Evolutionary conservation across 2,797 vertebrate species (phyloP), one percentile per base, ranked within the genome.

Genomic region (Takifugu ocellatus): DNA sequence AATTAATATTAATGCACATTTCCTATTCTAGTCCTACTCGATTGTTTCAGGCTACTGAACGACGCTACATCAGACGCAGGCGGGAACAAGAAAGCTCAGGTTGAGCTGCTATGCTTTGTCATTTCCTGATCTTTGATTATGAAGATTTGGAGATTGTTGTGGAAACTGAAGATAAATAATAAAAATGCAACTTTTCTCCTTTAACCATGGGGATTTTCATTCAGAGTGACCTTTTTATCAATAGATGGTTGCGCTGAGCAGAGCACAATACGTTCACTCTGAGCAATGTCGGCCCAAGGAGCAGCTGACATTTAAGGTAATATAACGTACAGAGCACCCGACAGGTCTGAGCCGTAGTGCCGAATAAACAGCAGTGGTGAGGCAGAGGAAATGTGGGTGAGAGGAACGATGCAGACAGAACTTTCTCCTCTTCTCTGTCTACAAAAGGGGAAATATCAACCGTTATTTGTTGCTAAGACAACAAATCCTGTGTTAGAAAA

Each of bases 141-240:
- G 14, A 39, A 14, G 36, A 39, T 39, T 39, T 39, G 10, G 36
- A 11, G 36, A 39, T 1, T 14, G 36, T 14, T 39, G 12, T 39
- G 36, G 12, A 39, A 49, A 51, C 42, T 49, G 39, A 61, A 59
- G 56, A 66, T 29, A 52, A 29, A 46, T 58, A 72, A 63, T 60
- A 49, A 57, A 61, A 57, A 47, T 54, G 46, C 54, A 51, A 54
- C 45, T 76, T 75, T 74, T 56, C 45, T 54, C 47, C 53, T 60
- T 48, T 84, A 77, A 78, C 86, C 81, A 86, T 84, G 81, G 86
- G 52, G 71, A 88, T 82, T 56, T 78, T 84, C 63, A 79, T 82
- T 59, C 61, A 42, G 39, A 53, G 56, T 84, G 84, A 87, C 84
- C 84, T 39, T 39, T 39, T 39, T 39, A 70, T 86, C 83, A 84